Conservation (phyloP, 2,797 vertebrate genomes). For the Hydrophis major region DNA sequence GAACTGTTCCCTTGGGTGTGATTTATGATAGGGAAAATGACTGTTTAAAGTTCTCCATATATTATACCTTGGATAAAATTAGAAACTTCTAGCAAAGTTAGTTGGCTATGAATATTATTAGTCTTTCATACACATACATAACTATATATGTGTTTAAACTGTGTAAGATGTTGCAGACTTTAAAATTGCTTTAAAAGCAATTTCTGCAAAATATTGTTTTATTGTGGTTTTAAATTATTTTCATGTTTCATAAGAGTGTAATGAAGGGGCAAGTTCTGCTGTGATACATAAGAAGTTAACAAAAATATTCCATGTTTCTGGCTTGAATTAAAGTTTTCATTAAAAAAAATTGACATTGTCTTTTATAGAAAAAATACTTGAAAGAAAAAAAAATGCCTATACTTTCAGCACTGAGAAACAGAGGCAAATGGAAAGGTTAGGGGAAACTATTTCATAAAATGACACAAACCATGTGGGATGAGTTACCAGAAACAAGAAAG, state of each 20-base stretch:
- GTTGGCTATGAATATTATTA: constrained; percentile 18
- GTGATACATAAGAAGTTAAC: constrained; percentile 56
- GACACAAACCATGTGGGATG: constrained; percentile 65
- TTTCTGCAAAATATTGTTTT: constrained; percentile 11
- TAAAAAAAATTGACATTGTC: constrained; percentile 61
- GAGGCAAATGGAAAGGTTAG: constrained; percentile 69
- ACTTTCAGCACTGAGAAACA: constrained; percentile 66
- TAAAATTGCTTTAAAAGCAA: constrained; percentile 33
- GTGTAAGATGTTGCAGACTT: constrained; percentile 3
- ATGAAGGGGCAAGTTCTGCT: constrained; percentile 40
- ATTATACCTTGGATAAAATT: not conserved
- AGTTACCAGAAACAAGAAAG: constrained; percentile 69
- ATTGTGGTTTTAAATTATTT: constrained; percentile 33
- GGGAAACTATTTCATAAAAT: constrained; percentile 67
- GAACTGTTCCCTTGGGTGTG: not conserved
- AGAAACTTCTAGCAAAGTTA: not conserved
- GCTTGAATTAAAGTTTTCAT: constrained; percentile 64
- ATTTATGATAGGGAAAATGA: not conserved
- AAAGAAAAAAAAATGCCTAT: constrained; percentile 60
- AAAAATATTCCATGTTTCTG: constrained; percentile 53
- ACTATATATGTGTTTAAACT: constrained; percentile 14
- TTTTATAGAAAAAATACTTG: constrained; percentile 60
- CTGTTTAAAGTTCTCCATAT: not conserved
- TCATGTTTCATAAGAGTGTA: constrained; percentile 22
- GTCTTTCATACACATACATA: not conserved